phyloP scores from a whole-genome alignment of 2,113 vertebrate species.

The Tyto alba region DNA sequence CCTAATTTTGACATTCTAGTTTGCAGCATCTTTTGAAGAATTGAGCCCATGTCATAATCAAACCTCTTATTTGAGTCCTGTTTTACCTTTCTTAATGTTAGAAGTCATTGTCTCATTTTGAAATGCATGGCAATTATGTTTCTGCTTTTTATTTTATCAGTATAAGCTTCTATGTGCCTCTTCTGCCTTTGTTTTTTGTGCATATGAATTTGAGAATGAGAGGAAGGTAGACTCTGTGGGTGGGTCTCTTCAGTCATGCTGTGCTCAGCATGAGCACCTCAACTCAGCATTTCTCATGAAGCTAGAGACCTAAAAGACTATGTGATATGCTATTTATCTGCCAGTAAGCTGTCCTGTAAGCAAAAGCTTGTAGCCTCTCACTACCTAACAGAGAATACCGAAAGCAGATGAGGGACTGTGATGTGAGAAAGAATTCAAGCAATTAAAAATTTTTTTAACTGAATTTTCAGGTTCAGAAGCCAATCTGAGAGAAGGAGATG shows the following conservation, averaged over 20 bases:
- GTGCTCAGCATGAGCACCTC: background rate
- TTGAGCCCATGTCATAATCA: background rate
- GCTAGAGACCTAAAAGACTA: background rate
- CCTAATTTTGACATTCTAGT: background rate
- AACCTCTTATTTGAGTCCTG: background rate
- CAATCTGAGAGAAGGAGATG: background rate
- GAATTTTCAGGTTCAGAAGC: background rate
- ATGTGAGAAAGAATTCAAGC: accelerated
- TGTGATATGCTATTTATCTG: background rate
- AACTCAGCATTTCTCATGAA: background rate
- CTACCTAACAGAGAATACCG: background rate
- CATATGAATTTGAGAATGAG: background rate
- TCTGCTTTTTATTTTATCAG: background rate
- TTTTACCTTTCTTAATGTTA: background rate
- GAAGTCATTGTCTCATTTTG: background rate
- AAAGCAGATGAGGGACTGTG: background rate
- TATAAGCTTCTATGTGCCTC: background rate
- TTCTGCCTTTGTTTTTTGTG: background rate
- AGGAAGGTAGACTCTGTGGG: background rate
- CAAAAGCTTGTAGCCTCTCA: background rate
- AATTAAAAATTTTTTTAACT: background rate
- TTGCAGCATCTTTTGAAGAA: background rate
- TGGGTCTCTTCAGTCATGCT: background rate
- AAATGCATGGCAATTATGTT: background rate
- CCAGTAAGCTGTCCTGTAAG: background rate